A percentile compares a stretch with the other conserved stretches of the same genome.
phyloP scores from a whole-genome alignment of 2,888 invertebrate species.

The Drosophila dives region DNA sequence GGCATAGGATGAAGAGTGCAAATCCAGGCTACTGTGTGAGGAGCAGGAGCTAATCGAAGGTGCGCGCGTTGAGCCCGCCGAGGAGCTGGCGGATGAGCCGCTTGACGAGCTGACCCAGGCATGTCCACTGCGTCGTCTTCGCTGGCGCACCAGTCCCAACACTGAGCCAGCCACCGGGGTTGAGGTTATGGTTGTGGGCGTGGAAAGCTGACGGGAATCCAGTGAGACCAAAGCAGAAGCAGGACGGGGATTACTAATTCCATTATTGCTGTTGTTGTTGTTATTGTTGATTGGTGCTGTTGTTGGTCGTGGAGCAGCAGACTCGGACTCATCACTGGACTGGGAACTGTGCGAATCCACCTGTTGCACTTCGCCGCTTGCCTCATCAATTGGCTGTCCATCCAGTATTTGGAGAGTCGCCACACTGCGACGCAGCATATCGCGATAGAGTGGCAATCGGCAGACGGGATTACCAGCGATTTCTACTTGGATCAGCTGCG shows the following conservation, averaged over 20 bases:
- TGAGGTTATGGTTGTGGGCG: constrained; percentile 48
- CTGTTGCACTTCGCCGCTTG: constrained; percentile 22
- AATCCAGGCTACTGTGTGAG: constrained; percentile 66
- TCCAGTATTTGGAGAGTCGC: constrained; percentile 84
- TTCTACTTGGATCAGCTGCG: constrained; percentile 86
- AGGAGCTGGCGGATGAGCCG: constrained; percentile 63
- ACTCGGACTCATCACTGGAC: constrained; percentile 70
- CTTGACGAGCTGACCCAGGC: constrained; percentile 75
- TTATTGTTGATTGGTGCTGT: constrained; percentile 53
- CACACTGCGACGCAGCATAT: constrained; percentile 82
- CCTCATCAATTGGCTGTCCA: constrained; percentile 69
- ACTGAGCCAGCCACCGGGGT: constrained; percentile 79
- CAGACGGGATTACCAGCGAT: constrained; percentile 86
- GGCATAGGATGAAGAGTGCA: constrained; percentile 53
- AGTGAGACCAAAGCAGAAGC: constrained; percentile 48
- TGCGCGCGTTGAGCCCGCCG: constrained; percentile 66
- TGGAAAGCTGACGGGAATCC: constrained; percentile 37
- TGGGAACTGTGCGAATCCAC: constrained; percentile 53
- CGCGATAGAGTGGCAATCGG: constrained; percentile 80
- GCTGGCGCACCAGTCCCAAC: constrained; percentile 72
- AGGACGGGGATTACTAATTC: constrained; percentile 20
- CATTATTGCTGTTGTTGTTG: neutral
- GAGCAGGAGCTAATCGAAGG: constrained; percentile 71
- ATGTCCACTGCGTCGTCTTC: constrained; percentile 60
- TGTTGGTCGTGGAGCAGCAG: constrained; percentile 43